Conservation (phyloP, 1,140 invertebrate genomes). For the Ditylenchus dipsaci region DNA sequence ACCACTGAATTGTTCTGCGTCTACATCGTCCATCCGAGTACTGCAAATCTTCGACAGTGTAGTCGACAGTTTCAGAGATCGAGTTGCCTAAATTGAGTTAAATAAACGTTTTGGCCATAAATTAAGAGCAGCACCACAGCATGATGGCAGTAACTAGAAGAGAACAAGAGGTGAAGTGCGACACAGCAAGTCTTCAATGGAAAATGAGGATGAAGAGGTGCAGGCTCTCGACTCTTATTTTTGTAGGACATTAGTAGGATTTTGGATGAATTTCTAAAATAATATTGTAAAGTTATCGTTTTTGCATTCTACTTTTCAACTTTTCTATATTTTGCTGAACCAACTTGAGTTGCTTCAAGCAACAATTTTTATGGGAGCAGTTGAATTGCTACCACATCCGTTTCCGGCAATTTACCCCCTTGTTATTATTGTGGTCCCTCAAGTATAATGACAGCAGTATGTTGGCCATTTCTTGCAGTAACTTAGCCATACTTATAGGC, state of each 20-base stretch:
- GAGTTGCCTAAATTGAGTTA: not conserved
- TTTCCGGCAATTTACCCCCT: not conserved
- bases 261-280: not conserved
- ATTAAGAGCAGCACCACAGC: not conserved
- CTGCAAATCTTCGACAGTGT: constrained; percentile 38
- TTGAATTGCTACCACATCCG: not conserved
- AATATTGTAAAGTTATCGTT: not conserved
- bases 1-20: not conserved
- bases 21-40: constrained; percentile 35
- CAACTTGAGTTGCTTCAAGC: not conserved
- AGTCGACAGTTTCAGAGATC: constrained; percentile 25
- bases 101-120: not conserved
- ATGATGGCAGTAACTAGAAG: not conserved
- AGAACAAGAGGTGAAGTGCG: not conserved
- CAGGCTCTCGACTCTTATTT: not conserved
- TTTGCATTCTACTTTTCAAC: not conserved
- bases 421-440: not conserved
- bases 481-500: not conserved
- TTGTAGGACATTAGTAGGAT: not conserved
- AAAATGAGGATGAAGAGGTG: not conserved
- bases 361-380: not conserved
- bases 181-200: not conserved
- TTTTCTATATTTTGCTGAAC: no score
- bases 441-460: not conserved
- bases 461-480: not conserved